phyloP scores from a whole-genome alignment of 2,113 vertebrate genomes.

The Pionites leucogaster region DNA sequence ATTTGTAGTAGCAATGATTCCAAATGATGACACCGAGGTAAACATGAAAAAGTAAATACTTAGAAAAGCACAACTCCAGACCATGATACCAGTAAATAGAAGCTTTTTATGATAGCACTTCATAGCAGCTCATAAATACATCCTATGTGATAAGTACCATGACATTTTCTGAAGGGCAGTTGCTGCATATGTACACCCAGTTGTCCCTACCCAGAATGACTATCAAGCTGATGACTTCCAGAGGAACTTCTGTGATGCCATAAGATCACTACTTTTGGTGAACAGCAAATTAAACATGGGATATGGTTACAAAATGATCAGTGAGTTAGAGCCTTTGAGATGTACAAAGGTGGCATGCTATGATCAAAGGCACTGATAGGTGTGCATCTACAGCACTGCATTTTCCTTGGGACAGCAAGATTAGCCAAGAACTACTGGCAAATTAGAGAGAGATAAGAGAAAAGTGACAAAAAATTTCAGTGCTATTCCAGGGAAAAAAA shows the following conservation, averaged over 20 bases:
- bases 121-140: neutral
- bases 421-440: neutral
- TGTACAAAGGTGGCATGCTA: neutral
- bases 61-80: neutral
- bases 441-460: constrained; percentile 7
- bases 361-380: neutral
- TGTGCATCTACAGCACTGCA: neutral
- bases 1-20: neutral
- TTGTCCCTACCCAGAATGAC: neutral
- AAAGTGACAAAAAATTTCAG: neutral
- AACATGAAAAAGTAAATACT: neutral
- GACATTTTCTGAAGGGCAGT: constrained; percentile 12
- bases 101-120: neutral
- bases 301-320: neutral
- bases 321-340: neutral
- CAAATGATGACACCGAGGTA: neutral
- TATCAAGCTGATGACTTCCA: neutral
- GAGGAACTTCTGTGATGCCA: neutral
- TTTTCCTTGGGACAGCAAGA: neutral
- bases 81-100: neutral
- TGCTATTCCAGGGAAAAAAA: neutral
- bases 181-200: neutral
- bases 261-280: neutral
- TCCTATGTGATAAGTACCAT: neutral
- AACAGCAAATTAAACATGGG: constrained; percentile 4